Base-by-base conservation (phyloP, 2,113 vertebrate genomes). In the Datnioides undecimradiatus region DNA sequence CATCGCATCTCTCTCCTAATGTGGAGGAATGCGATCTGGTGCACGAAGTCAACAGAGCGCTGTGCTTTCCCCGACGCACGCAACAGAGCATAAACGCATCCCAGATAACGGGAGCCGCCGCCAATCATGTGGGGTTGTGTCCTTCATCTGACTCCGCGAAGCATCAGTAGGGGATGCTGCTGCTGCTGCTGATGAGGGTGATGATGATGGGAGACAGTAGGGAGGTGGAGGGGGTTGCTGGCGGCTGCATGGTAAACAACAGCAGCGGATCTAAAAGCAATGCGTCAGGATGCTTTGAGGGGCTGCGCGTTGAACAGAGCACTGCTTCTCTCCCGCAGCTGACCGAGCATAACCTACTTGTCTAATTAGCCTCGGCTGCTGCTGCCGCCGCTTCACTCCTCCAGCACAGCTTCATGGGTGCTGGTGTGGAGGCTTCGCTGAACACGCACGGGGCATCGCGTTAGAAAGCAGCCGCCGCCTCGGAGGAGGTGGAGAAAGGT, bases 141-240 rank as follows among this genome's bases (percentile, higher is more conserved):
- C 91, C 90, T 90, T 91, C 80, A 88, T 73, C 73, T 76, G 86
- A 90, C 89, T 87, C 84, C 75, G 64, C 31, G 6, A 1, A 76
- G 83, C 86, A 84, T 83, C 84, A 55, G 12, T 27, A 36, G 62
- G 40, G 68, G 84, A 60, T 83, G 86, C 54, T 73, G 87, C 1
- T 77, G 66, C 1, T 67, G 59, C 14, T 41, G 69, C 12, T 51
- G 69, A 16, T 60, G 57, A 5, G 31, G n/a, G 1, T 67, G 59
- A 19, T 41, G 69, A 17, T 51, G 69, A 16, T 60, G 57, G 8
- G 31, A 34, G 55, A 23, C 8, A 7, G 6, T 14, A 12, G 7
- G 6, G 58, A 34, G 62, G n/a, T 17, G 19, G 33, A 6, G 21
- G 21, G 25, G 16, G 27, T 13, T 21, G 7, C 59, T n/a, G 40